Conservation (phyloP, 2,113 vertebrate species). For the Anoura caudifer region DNA sequence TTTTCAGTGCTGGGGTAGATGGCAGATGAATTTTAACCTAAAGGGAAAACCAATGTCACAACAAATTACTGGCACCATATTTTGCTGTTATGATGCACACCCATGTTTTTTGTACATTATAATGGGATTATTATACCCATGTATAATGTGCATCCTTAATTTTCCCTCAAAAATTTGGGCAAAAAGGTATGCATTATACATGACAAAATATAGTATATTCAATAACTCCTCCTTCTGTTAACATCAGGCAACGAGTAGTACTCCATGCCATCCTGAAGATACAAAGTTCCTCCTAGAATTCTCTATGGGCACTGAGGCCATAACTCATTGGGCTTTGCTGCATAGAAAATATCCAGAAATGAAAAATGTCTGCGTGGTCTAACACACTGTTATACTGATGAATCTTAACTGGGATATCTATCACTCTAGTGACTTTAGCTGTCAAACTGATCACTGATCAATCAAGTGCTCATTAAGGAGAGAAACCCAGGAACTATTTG, state of each 20-base stretch:
- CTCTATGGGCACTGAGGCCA: not conserved
- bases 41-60: conserved; percentile 16
- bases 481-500: conserved; percentile 50
- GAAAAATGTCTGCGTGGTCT: not conserved
- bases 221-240: conserved; percentile 30
- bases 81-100: no score
- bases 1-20: not conserved
- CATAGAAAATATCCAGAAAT: conserved; percentile 58
- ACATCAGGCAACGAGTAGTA: not conserved
- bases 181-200: no score
- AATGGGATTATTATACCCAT: no score
- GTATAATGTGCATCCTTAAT: no score
- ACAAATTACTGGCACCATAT: not conserved
- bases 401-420: conserved; percentile 52
- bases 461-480: conserved; percentile 63
- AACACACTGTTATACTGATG: conserved; percentile 41
- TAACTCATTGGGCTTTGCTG: conserved; percentile 15
- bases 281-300: not conserved
- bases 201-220: not conserved
- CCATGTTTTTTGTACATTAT: no score
- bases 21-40: not conserved
- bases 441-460: conserved; percentile 74
- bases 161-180: no score
- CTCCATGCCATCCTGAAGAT: not conserved
- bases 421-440: conserved; percentile 71